Evolutionary conservation across 1,140 invertebrate species (phyloP).

Genomic region (Carposina sasakii): DNA sequence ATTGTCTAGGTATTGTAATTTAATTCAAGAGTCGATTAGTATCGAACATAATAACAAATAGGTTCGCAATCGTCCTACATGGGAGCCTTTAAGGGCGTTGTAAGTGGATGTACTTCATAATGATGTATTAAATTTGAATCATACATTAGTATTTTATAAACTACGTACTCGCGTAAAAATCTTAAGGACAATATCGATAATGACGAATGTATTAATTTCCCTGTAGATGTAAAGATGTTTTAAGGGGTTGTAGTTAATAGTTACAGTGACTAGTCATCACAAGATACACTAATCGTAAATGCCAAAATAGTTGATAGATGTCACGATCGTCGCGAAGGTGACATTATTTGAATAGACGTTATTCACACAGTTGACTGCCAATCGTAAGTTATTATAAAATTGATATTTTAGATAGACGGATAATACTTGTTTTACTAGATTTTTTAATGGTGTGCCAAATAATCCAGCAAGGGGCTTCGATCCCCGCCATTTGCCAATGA

Average conservation of each 20-base stretch:
- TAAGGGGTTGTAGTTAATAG: constrained; percentile 61
- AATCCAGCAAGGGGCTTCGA: constrained; percentile 28
- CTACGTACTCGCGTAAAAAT: constrained; percentile 69
- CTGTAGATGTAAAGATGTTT: constrained; percentile 45
- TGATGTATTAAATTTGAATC: constrained; percentile 44
- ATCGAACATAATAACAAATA: constrained; percentile 43
- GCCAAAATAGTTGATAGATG: constrained; percentile 47
- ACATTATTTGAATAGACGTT: constrained; percentile 61
- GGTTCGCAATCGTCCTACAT: constrained; percentile 56
- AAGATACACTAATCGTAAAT: constrained; percentile 42
- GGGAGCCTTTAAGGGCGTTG: constrained; percentile 52
- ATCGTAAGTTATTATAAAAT: constrained; percentile 67
- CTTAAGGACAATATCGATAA: constrained; percentile 69
- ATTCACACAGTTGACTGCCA: constrained; percentile 69
- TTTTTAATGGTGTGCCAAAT: constrained; percentile 64
- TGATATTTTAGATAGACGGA: constrained; percentile 68
- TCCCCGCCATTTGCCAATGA: constrained; percentile 33
- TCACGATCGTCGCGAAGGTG: constrained; percentile 55
- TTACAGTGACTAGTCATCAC: constrained; percentile 40
- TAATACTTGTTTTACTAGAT: constrained; percentile 63
- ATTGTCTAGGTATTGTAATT: constrained; percentile 57
- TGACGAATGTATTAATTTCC: constrained; percentile 60
- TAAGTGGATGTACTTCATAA: constrained; percentile 48
- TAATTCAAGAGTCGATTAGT: constrained; percentile 46
- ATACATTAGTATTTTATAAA: constrained; percentile 68